Evolutionary conservation across 2,797 vertebrate species (phyloP).

Genomic region (Neosilurus hyrtlii): DNA sequence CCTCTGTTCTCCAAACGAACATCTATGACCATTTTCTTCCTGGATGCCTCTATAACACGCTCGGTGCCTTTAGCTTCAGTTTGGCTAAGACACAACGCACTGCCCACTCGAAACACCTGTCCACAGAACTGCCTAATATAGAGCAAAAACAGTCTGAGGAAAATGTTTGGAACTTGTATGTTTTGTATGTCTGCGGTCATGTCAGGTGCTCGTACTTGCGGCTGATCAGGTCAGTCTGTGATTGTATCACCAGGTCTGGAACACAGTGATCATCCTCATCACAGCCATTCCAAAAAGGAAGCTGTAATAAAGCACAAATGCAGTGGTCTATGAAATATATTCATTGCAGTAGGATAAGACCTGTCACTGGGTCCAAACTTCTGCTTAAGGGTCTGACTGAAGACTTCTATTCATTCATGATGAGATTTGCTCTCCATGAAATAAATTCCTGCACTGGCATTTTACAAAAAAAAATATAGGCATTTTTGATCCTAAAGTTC

Average conservation of each 20-base stretch:
- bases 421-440: not conserved
- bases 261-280: slow-evolving; percentile 93
- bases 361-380: not conserved
- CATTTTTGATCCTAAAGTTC: not conserved
- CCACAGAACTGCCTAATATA: slow-evolving; percentile 85
- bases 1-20: slow-evolving; percentile 86
- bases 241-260: slow-evolving; percentile 87
- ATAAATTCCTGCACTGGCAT: not conserved
- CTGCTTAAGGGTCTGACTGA: not conserved
- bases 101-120: slow-evolving; percentile 68
- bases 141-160: not conserved
- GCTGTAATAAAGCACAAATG: slow-evolving; percentile 65
- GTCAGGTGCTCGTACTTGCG: slow-evolving; percentile 74
- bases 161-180: not conserved
- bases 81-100: slow-evolving; percentile 66
- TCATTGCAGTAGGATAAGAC: not conserved
- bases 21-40: slow-evolving; percentile 86
- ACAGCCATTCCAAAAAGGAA: slow-evolving; percentile 98
- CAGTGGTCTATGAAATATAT: not conserved
- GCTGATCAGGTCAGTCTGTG: slow-evolving; percentile 83
- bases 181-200: not conserved
- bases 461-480: not conserved
- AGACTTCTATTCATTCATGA: not conserved
- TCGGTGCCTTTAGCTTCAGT: slow-evolving; percentile 72
- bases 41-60: slow-evolving; percentile 80